Evolutionary conservation across 1,140 invertebrate genomes (phyloP).

Genomic region (Luehdorfia chinensis): DNA sequence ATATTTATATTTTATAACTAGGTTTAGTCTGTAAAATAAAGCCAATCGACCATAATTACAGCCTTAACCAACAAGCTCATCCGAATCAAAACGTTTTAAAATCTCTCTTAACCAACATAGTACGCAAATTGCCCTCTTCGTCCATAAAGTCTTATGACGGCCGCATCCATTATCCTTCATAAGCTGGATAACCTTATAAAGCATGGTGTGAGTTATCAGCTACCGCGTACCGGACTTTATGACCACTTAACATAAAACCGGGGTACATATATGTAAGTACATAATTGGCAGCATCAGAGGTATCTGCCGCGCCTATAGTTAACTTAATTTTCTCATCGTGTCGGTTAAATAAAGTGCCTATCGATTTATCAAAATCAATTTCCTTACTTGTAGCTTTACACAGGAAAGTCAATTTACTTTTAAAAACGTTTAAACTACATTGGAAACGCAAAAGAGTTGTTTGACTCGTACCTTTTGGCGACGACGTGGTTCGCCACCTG

Average conservation of each 20-base stretch:
- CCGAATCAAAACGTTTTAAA: slow-evolving; percentile 24
- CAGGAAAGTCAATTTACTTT: not conserved
- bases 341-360: slow-evolving; percentile 9
- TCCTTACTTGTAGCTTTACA: slow-evolving; percentile 7
- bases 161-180: slow-evolving; percentile 55
- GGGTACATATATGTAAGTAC: slow-evolving; percentile 28
- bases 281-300: slow-evolving; percentile 24
- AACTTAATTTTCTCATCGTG: slow-evolving; percentile 16
- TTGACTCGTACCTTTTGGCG: not conserved
- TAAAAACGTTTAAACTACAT: not conserved
- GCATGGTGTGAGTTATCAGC: slow-evolving; percentile 39
- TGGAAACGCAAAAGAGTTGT: not conserved
- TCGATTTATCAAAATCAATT: slow-evolving; percentile 16
- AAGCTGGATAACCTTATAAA: slow-evolving; percentile 46
- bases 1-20: not conserved
- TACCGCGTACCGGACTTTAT: slow-evolving; percentile 34
- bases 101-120: slow-evolving; percentile 48
- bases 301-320: slow-evolving; percentile 12
- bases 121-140: slow-evolving; percentile 38
- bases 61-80: slow-evolving; percentile 15
- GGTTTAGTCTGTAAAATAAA: not conserved
- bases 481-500: too few species aligned
- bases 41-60: not conserved
- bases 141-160: slow-evolving; percentile 48
- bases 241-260: slow-evolving; percentile 36